phyloP scores from a whole-genome alignment of 1,140 invertebrate genomes.

The Parasteatoda tepidariorum region DNA sequence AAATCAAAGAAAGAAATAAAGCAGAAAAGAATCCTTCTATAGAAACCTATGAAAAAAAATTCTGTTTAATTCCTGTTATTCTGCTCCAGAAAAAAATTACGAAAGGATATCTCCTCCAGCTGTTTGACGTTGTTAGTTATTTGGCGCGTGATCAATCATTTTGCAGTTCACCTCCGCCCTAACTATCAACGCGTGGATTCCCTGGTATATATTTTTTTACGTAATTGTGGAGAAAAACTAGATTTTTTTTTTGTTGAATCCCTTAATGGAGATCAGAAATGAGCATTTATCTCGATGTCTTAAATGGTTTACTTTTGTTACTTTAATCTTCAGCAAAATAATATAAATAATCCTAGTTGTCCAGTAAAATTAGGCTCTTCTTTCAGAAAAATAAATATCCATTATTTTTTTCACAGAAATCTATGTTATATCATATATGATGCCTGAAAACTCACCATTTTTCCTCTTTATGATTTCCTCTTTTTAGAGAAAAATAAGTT shows the following conservation, averaged over 20 bases:
- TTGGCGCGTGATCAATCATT: constrained; percentile 39
- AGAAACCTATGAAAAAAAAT: not conserved
- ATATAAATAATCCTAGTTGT: not conserved
- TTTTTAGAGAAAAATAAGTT: too few relatives aligned
- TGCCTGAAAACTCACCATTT: too few relatives aligned
- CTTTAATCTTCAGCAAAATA: not conserved
- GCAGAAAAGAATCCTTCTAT: not conserved
- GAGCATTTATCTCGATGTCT: constrained; percentile 22
- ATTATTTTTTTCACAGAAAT: too few relatives aligned
- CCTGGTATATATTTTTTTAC: not conserved
- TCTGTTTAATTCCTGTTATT: constrained; percentile 19
- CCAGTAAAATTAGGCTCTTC: too few relatives aligned
- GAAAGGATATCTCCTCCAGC: constrained; percentile 5
- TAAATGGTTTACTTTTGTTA: not conserved
- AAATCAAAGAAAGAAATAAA: not conserved
- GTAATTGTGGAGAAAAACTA: too few relatives aligned
- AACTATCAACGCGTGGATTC: not conserved
- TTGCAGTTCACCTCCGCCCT: constrained; percentile 14
- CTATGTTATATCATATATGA: too few relatives aligned
- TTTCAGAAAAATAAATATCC: too few relatives aligned
- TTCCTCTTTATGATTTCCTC: too few relatives aligned
- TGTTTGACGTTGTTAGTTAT: constrained; percentile 27
- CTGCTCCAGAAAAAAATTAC: not conserved
- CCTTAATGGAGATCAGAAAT: constrained; percentile 34
- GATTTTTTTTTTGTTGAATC: not conserved